Evolutionary conservation across 2,113 vertebrate species (phyloP), one percentile per base, ranked within the genome.

Genomic region (Rhynchopsitta pachyrhyncha): DNA sequence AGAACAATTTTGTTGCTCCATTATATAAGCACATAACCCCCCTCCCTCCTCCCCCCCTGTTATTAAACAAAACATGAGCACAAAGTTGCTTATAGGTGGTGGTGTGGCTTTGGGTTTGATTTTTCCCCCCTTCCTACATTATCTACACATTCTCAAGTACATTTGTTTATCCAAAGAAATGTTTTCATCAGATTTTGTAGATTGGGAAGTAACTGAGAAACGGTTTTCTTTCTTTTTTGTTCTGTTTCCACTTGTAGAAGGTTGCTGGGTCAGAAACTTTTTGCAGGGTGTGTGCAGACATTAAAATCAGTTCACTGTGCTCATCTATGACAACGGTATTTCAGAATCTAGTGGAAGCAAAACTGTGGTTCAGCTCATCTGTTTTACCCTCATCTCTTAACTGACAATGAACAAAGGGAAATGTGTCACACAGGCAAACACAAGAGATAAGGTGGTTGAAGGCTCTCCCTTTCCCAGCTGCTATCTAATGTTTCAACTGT

Each of bases 141-240:
- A 47, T 7, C 49, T 71, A 46, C 9, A 52, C 37, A 33, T 19
- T 90, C 70, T 71, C 27, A 86, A 88, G 24, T 22, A 35, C 7
- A 47, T 76, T 78, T 87, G 6, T 67, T 78, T 28, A 82, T 37
- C 47, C 59, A 62, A 80, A 68, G 39, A 23, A 37, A 19, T 24
- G 23, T 57, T 73, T 47, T 73, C 24, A 64, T 73, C 31, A 60
- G 44, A 50, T 70, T 86, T 28, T 81, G 31, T 22, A 41, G 50
- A 63, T n/a, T 62, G 41, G 13, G 29, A 59, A 77, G 75, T 83
- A 95, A 96, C 28, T 96, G 27, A 94, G 92, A 93, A 96, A 49
- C 4, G 17, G 5, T 53, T 78, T 80, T 50, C 25, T 19, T 20
- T 69, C 24, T n/a, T 79, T 62, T 35, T n/a, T 52, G 27, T 42